Conservation (phyloP, 2,888 invertebrate genomes). For the Eilema sororculum region DNA sequence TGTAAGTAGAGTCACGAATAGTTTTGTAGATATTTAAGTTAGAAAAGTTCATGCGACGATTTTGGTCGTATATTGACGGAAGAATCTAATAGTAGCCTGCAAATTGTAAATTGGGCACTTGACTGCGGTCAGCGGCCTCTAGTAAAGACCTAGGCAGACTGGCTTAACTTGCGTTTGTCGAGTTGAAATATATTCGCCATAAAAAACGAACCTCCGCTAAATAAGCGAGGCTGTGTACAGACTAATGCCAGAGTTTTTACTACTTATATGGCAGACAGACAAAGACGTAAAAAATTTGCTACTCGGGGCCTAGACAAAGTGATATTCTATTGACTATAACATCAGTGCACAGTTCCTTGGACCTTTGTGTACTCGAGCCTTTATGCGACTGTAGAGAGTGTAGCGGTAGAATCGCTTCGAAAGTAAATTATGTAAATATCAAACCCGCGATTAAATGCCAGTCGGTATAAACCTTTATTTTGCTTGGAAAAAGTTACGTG, state of each 20-base stretch:
- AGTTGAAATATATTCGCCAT: background rate
- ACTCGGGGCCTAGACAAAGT: too few relatives aligned
- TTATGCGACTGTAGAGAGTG: too few relatives aligned
- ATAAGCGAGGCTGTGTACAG: background rate
- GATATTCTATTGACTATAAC: too few relatives aligned
- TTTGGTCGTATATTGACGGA: slow-evolving; percentile 24
- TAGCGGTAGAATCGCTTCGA: too few relatives aligned
- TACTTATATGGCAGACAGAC: background rate
- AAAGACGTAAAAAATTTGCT: background rate
- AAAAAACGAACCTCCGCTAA: background rate
- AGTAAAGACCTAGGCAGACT: slow-evolving; percentile 5
- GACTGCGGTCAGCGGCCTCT: slow-evolving; percentile 16
- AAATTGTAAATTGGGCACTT: slow-evolving; percentile 28
- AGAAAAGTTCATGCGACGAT: background rate
- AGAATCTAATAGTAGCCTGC: slow-evolving; percentile 22
- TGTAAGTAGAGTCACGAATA: too few relatives aligned
- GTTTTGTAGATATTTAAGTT: background rate
- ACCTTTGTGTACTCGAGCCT: too few relatives aligned
- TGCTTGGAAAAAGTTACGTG: slow-evolving; percentile 1
- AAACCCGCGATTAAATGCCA: background rate
- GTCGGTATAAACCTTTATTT: background rate
- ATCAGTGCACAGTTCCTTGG: too few relatives aligned
- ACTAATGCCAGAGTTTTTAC: background rate
- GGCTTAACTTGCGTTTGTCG: background rate
- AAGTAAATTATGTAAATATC: too few relatives aligned